Percentiles rank a stretch among this genome's conserved stretches.
Evolutionary conservation across 2,113 vertebrate genomes (phyloP).

Genomic region (Otis tarda): DNA sequence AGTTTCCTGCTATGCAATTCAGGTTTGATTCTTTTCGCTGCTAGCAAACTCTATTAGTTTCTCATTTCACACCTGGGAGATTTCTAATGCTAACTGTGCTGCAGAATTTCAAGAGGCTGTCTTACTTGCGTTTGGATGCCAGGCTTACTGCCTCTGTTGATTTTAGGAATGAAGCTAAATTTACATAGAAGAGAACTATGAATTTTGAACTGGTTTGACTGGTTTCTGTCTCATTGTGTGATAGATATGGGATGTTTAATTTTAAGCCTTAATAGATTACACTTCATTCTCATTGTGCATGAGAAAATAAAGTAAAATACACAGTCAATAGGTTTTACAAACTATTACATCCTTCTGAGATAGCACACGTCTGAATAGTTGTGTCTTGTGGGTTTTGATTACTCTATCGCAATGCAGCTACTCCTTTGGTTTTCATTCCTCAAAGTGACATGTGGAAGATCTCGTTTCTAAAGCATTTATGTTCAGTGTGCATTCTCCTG

Average conservation of each 20-base stretch:
- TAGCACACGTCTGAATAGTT: not conserved
- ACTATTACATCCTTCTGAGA: not conserved
- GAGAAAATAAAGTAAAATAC: not conserved
- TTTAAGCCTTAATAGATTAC: not conserved
- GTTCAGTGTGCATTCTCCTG: not conserved
- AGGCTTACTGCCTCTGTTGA: not conserved
- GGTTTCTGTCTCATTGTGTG: not conserved
- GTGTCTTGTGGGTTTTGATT: not conserved
- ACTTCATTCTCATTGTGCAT: not conserved
- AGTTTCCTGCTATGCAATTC: not conserved
- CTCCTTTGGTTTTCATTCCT: not conserved
- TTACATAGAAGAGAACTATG: not conserved
- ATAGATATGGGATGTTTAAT: not conserved
- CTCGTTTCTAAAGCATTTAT: not conserved
- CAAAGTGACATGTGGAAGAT: not conserved
- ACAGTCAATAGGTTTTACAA: not conserved
- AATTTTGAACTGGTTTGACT: slow-evolving; percentile 1
- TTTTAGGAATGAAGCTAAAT: not conserved
- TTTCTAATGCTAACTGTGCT: not conserved
- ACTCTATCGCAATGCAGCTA: not conserved
- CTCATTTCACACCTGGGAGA: slow-evolving; percentile 22
- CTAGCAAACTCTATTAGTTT: not conserved
- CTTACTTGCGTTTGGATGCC: not conserved
- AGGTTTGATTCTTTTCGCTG: not conserved
- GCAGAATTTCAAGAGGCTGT: not conserved